Base-by-base conservation (phyloP, 2,113 vertebrate genomes). In the Channa argus region DNA sequence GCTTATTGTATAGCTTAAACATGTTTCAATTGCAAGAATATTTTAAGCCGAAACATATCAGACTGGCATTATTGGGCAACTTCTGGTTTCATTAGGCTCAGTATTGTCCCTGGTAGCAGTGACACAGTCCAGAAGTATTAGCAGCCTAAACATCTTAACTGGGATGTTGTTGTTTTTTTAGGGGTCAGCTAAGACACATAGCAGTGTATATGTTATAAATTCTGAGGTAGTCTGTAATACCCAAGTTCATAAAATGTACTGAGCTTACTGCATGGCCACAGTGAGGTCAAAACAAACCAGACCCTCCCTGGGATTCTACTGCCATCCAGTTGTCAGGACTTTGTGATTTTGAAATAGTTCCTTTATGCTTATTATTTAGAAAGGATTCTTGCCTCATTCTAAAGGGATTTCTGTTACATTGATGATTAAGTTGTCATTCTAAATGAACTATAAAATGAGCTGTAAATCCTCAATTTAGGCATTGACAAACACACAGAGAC, bases 81-180 rank as follows among this genome's bases (percentile, higher is more conserved):
- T 59, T 39, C 45, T 76, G 61, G 12, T 64, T 58, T 43, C 46
- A 61, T 10, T 65, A 81, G 58, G 69, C 74, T 73, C 77, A 34
- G 50, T 37, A 3, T 66, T 2, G 2, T 51, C 37, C 61, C 63
- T 54, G 36, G 39, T 54, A 15, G 39, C 62, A 63, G 49, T 79
- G 12, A 64, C 59, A 62, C 68, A 74, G 79, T 79, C 84, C 55
- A 58, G 3, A 59, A 43, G 38, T 44, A 85, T 87, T 78, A 83
- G 52, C 56, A 62, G 36, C 36, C 36, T 60, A 4, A 67, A 49
- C 64, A 12, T 74, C 62, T 53, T 77, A 15, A 71, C 74, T 56
- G 38, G 55, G 39, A 37, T 8, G 6, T 55, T 59, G n/a, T 14
- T 1, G 6, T 24, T 24, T 8, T 51, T 3, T 3, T 46, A 24